Base-by-base conservation (phyloP, 2,113 vertebrate species). In the Miniopterus natalensis region DNA sequence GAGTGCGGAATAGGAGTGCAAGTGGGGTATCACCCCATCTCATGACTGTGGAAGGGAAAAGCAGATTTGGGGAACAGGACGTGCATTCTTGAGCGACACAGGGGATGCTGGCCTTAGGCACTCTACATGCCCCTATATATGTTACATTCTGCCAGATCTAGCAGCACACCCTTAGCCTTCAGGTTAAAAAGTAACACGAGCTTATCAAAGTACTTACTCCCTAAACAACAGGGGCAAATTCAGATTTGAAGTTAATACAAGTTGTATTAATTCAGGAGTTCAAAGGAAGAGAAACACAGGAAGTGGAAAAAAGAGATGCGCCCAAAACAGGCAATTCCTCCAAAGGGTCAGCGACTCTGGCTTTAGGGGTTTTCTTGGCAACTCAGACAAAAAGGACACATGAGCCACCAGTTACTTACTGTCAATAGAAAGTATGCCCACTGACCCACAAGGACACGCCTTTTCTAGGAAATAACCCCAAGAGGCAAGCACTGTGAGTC, bases 101-200 rank as follows among this genome's bases (percentile, higher is more conserved):
- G 40, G 21, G 49, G 6, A 61, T 1, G 11, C 53, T 20, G 71
- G 6, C 5, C 3, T 5, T 0, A 14, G 70, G 20, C 14, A 8
- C 7, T 29, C 63, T 80, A 5, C 36, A 15, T 2, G 2, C 31
- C n/a, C 45, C 49, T 4, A 25, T 0, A 36, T 1, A 25, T 5
- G 2, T n/a, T 27, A 29, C 11, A 13, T 45, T n/a, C 40, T 40
- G 27, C 12, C 17, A 36, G 7, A 45, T 36, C 40, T 42, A 91
- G 36, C 11, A 87, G 49, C 51, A 45, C 29, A 45, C 11, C 21
- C 63, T 25, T 10, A 20, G 59, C 25, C 42, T 45, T 55, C 74
- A 11, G 51, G 21, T 8, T 40, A 45, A 73, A 23, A 18, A 47
- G 57, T 53, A 68, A 77, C 27, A 42, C 4, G 65, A 13, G 18